These are phyloP conservation scores for Drosophila falleni DNA, from an alignment of 2,888 invertebrate species.

Conservation along the genomic window DNA sequence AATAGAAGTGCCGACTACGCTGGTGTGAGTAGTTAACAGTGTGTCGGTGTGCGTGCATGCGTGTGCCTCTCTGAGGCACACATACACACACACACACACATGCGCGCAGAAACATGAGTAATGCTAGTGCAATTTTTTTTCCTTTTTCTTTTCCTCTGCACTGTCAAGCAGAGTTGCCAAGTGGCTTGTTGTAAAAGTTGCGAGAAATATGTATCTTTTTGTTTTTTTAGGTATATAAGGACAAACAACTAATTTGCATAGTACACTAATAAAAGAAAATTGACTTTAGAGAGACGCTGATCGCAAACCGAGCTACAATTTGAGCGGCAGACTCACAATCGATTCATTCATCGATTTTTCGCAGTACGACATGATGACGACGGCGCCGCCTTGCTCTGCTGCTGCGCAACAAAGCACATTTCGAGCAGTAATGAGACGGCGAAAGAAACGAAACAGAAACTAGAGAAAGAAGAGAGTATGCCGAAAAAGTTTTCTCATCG, in stretches of 20 bases:
- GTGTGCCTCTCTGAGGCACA: constrained; percentile 37
- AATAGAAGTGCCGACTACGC: constrained; percentile 54
- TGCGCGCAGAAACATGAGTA: constrained; percentile 71
- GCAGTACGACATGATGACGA: constrained; percentile 65
- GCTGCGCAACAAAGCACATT: constrained; percentile 80
- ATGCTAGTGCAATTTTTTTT: constrained; percentile 61
- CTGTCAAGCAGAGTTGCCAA: constrained; percentile 71
- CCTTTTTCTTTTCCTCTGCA: constrained; percentile 40
- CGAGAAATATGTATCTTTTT: constrained; percentile 22
- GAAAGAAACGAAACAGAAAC: constrained; percentile 28
- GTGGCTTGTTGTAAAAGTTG: constrained; percentile 26
- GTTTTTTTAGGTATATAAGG: constrained; percentile 1
- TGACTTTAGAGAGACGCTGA: neutral
- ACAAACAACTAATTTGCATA: constrained; percentile 35
- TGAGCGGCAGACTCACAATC: constrained; percentile 70
- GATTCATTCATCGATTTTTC: constrained; percentile 86
- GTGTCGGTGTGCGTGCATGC: constrained; percentile 53
- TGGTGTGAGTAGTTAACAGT: constrained; percentile 56
- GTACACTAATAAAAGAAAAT: constrained; percentile 16
- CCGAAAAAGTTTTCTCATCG: constrained; percentile 33
- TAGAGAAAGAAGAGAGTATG: constrained; percentile 28
- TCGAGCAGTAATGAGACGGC: constrained; percentile 33
- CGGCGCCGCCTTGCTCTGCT: constrained; percentile 52
- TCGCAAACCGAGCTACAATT: constrained; percentile 13
- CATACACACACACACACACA: constrained; percentile 55